Conservation (phyloP, 2,113 vertebrate species). For the Axis porcinus region DNA sequence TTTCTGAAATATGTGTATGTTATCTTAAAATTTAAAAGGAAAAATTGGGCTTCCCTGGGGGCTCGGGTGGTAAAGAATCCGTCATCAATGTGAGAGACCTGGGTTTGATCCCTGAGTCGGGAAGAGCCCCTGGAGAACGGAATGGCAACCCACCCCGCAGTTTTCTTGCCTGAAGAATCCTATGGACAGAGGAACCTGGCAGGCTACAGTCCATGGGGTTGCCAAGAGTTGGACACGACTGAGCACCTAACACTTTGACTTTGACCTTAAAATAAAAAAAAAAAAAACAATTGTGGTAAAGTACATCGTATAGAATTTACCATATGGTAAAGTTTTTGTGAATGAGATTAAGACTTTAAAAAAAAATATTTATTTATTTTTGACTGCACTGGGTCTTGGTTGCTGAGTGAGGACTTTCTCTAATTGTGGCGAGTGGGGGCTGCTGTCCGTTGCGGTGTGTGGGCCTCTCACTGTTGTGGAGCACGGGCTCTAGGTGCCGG, state of each 20-base stretch:
- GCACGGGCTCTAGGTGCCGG: neutral
- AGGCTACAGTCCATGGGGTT: neutral
- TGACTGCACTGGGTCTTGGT: neutral
- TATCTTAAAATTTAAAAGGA: neutral
- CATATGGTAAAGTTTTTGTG: neutral
- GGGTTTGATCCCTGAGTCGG: neutral
- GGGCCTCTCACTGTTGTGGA: neutral
- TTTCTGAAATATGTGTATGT: neutral
- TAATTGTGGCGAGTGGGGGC: neutral
- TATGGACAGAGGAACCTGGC: neutral
- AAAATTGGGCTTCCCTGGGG: neutral
- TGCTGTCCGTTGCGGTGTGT: rapidly evolving
- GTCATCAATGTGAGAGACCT: neutral
- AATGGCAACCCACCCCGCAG: neutral
- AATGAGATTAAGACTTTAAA: neutral
- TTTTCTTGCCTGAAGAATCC: neutral
- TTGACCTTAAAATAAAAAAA: neutral
- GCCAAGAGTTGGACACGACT: neutral
- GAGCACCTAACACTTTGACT: neutral
- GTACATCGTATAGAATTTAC: neutral
- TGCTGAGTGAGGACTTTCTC: neutral
- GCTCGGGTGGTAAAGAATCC: neutral
- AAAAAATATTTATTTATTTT: neutral
- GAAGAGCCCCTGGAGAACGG: neutral
- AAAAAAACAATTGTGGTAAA: neutral